Evolutionary conservation across 2,888 invertebrate species (phyloP).

Genomic region (Latrodectus hesperus): DNA sequence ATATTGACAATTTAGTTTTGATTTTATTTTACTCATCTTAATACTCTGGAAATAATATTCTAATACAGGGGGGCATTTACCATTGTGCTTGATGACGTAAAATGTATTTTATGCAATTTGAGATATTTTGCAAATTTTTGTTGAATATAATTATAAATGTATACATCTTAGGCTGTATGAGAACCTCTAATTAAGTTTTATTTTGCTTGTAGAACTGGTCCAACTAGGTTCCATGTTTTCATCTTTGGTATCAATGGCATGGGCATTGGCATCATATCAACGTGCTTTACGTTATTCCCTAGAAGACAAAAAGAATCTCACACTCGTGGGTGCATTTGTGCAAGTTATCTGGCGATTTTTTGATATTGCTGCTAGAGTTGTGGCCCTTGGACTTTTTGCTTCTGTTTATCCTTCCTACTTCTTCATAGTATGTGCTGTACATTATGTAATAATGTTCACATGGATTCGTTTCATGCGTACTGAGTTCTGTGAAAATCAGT

Average conservation of each 20-base stretch:
- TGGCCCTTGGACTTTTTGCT: constrained; percentile 75
- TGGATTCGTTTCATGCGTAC: constrained; percentile 74
- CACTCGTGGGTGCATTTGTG: constrained; percentile 82
- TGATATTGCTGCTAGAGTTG: constrained; percentile 78
- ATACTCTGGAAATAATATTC: too few species aligned
- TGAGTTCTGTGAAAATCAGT: constrained; percentile 70
- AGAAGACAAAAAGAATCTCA: constrained; percentile 85
- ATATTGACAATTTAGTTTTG: too few species aligned
- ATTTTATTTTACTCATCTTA: too few species aligned
- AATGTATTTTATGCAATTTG: too few species aligned
- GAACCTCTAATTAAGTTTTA: constrained; percentile 34
- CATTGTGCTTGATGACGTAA: too few species aligned
- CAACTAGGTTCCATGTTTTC: constrained; percentile 85
- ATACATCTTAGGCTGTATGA: too few species aligned
- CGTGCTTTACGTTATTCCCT: constrained; percentile 86
- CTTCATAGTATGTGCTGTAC: constrained; percentile 73
- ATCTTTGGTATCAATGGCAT: constrained; percentile 90
- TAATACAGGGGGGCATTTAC: too few species aligned
- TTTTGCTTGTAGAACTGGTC: constrained; percentile 78
- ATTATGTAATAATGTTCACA: constrained; percentile 75
- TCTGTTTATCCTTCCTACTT: constrained; percentile 74
- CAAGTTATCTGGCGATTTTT: constrained; percentile 91
- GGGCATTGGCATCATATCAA: constrained; percentile 92
- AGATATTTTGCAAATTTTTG: too few species aligned
- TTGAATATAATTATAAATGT: too few species aligned